Base-by-base conservation (phyloP, 2,113 vertebrate genomes). In the Grantiella picta region DNA sequence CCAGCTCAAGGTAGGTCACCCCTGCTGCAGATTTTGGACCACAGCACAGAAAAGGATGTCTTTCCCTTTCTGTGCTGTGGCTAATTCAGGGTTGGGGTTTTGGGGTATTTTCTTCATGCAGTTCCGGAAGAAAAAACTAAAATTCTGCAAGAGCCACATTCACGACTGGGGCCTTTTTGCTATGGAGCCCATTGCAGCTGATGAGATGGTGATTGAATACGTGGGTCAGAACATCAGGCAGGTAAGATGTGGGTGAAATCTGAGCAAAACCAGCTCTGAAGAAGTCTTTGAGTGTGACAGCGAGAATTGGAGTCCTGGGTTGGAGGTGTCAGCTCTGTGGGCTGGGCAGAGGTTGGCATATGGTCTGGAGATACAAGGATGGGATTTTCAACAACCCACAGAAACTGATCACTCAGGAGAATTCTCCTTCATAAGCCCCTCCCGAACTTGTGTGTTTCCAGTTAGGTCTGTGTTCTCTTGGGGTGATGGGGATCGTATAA, bases 141-240 rank as follows among this genome's bases (percentile, higher is more conserved):
- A 99, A 56, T 99, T 99, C 98, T 99, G 99, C 89, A 99, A 98
- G 97, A 99, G 99, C 54, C 98, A 99, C 98, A 99, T 99, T 96
- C 99, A 99, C 0, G 99, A 99, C 98, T 99, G 99, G 99, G 99
- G 99, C 82, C 98, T 99, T 95, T 99, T 99, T 7, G 99, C 99
- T 15, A 97, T 99, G 99, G 99, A 99, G 96, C 99, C 99, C 66
- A 99, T 99, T 7, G 99, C 99, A 18, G 99, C 99, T 4, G 99
- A 99, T 22, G 99, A 99, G 96, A 99, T 99, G 99, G 99, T 99
- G 86, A 99, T 99, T 0, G 99, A 99, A 75, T 99, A 99, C 0
- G 99, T 99, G 84, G 99, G 99, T 31, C 99, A 99, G 97, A 99
- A 99, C 97, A 99, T 99, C 98, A 97, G 99, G 97, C 99, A 99